Base-by-base conservation (phyloP, 2,113 vertebrate genomes). In the Excalfactoria chinensis region DNA sequence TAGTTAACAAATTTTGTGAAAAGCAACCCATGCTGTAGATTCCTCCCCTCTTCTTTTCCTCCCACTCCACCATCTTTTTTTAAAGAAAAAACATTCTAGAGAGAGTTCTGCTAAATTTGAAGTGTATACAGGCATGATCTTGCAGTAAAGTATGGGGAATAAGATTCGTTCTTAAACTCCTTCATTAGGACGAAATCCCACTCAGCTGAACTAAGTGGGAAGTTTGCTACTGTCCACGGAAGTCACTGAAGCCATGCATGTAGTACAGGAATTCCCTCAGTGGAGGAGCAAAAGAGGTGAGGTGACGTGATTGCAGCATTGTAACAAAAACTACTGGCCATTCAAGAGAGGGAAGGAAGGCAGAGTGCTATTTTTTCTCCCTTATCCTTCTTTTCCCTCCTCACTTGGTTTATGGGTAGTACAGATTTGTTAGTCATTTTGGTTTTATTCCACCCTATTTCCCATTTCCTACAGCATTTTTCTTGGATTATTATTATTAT, bases 341-440 rank as follows among this genome's bases (percentile, higher is more conserved):
- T 67, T 73, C 37, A 26, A 37, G 28, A n/a, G 21, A 58, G 21
- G 89, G 71, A 76, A 87, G 46, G 79, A 82, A 89, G 83, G 63
- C 64, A 88, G 68, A 91, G 7, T 32, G 8, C 34, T 90, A 79
- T 94, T 95, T 90, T 56, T 88, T 86, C 75, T 87, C 34, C 75
- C 68, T 90, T 86, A 91, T 94, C 96, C 88, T 64, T 60, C 83
- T 58, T 78, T 86, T 92, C 73, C 86, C 90, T 94, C 80, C 80
- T 71, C 74, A 8, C 56, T 90, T 78, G 88, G 75, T 48, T 88
- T 72, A 58, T 26, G 43, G 69, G 34, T 63, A 60, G 28, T 81
- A 71, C 76, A 90, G 79, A 80, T 78, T 77, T 77, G 25, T 88
- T 86, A 84, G 64, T 71, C 60, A 74, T 88, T 90, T 71, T 93